These are phyloP conservation scores for Sternotherus odoratus DNA, from an alignment of 2,797 vertebrate species.

Conservation along the genomic window DNA sequence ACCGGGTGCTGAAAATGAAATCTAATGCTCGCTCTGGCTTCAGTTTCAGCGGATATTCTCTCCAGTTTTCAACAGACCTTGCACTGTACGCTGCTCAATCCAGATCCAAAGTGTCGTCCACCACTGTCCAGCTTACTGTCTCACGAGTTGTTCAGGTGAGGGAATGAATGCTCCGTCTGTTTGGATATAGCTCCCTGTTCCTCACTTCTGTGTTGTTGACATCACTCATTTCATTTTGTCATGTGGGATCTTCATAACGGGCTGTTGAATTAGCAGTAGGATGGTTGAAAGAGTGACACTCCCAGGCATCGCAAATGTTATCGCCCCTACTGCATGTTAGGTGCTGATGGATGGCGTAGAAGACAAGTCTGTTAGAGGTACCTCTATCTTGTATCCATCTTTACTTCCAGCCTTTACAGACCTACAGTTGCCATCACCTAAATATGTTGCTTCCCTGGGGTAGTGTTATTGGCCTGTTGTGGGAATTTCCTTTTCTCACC, in stretches of 20 bases:
- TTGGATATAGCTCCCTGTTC: fast-evolving
- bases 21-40: slow-evolving; percentile 76
- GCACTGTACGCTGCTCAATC: slow-evolving; percentile 85
- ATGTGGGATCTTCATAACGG: not conserved
- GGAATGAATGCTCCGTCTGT: not conserved
- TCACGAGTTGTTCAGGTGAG: slow-evolving; percentile 95
- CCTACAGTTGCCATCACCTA: not conserved
- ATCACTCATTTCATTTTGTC: not conserved
- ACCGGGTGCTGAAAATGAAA: slow-evolving; percentile 11
- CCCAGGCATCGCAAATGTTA: not conserved
- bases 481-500: not conserved
- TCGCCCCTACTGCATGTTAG: not conserved
- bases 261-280: not conserved
- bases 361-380: not conserved
- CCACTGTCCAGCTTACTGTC: slow-evolving; percentile 87
- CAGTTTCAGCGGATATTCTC: slow-evolving; percentile 82
- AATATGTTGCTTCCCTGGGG: not conserved
- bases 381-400: not conserved
- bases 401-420: not conserved
- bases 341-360: not conserved
- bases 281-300: not conserved
- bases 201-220: not conserved
- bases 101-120: slow-evolving; percentile 86
- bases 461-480: fast-evolving
- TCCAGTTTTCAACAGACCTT: slow-evolving; percentile 88